These are phyloP conservation scores for Psilanteris sp. DNA, from an alignment of 1,140 invertebrate genomes.

Conservation along the genomic window DNA sequence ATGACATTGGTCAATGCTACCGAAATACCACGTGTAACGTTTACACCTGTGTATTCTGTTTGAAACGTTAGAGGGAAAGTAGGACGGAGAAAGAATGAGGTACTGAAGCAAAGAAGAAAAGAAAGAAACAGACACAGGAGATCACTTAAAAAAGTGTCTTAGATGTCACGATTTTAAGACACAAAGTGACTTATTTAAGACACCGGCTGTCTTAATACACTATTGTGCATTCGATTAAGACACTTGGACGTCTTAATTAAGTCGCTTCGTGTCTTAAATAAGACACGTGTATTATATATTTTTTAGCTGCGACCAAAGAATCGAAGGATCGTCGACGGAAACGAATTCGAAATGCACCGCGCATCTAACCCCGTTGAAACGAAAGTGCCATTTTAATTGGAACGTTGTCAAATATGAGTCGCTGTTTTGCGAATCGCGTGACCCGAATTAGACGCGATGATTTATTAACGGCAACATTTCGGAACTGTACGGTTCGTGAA, in stretches of 20 bases:
- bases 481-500: too few species aligned
- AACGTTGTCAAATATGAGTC: constrained; percentile 26
- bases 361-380: constrained; percentile 37
- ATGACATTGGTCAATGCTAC: constrained; percentile 20
- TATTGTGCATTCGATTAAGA: too few species aligned
- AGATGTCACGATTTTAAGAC: too few species aligned
- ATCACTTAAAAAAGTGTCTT: too few species aligned
- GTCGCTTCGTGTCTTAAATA: too few species aligned
- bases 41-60: constrained; percentile 43
- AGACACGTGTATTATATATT: too few species aligned
- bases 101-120: constrained; percentile 27
- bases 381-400: constrained; percentile 53
- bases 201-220: too few species aligned
- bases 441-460: constrained; percentile 23
- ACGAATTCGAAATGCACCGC: constrained; percentile 26
- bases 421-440: constrained; percentile 11
- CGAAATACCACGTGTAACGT: constrained; percentile 22
- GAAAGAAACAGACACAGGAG: constrained; percentile 22
- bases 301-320: too few species aligned
- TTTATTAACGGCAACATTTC: too few species aligned
- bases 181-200: too few species aligned
- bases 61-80: constrained; percentile 61
- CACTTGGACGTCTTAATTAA: too few species aligned
- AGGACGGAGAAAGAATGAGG: constrained; percentile 56
- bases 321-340: constrained; percentile 5